Base-by-base conservation (phyloP, 2,113 vertebrate genomes). In the Progne subis region DNA sequence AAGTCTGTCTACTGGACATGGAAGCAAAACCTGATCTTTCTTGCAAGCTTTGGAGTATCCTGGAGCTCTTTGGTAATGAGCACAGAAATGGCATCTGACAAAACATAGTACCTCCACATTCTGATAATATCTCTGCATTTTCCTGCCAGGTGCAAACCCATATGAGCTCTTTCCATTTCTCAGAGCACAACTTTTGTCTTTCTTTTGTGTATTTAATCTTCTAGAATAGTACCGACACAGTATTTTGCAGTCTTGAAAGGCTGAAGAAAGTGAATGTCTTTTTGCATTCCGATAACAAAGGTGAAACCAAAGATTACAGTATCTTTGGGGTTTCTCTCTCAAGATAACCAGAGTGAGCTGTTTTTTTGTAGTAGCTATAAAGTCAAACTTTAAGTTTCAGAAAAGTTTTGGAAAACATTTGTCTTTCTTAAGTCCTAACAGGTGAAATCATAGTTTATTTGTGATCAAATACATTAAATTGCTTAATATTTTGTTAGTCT, bases 121-220 rank as follows among this genome's bases (percentile, higher is more conserved):
- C 78, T 79, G 82, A 69, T 65, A 63, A 69, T 71, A 20, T 63
- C 32, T 21, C 20, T 79, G 37, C 26, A 50, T 92, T 93, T 94
- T 92, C 55, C 76, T 68, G 94, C 91, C 97, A 97, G 96, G 93
- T 97, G 96, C 90, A 88, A 86, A 86, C 17, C 92, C 68, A 41
- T 69, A 6, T 82, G 94, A 92, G 57, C 19, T 79, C 56, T 63
- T 87, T 80, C 67, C 82, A 63, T 67, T 87, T 90, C 84, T 77
- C 14, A 0, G 59, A 63, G 68, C 78, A 92, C 95, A 91, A 91
- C 81, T 75, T 84, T 53, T 41, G 23, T 92, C 60, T 96, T 49
- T 76, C 49, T 94, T 92, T 65, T 86, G 46, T 63, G 57, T 85
- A n/a, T 65, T 80, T 95, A 57, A 89, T 95, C 43, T 78, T 84